These are phyloP conservation scores for Rhadinocentrus ornatus DNA, from an alignment of 2,797 vertebrate species.

Conservation along the genomic window DNA sequence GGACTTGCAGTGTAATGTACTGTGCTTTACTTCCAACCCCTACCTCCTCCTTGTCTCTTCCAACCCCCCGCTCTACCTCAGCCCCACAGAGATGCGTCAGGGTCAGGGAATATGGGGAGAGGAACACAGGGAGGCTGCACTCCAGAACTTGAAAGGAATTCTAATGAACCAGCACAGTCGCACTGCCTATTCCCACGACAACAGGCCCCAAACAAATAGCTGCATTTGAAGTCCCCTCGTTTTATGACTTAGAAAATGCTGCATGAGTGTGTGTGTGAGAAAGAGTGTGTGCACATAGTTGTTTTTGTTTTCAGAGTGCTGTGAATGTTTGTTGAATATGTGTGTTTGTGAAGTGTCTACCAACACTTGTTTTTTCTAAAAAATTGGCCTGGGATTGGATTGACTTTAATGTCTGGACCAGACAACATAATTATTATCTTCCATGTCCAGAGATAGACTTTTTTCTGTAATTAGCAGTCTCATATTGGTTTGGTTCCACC, in stretches of 20 bases:
- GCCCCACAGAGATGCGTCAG: slow-evolving; percentile 80
- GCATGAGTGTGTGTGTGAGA: slow-evolving; percentile 53
- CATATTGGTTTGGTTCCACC: slow-evolving; percentile 19
- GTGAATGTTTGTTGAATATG: slow-evolving; percentile 50
- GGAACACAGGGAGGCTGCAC: slow-evolving; percentile 85
- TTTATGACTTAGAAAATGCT: slow-evolving; percentile 85
- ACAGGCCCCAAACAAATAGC: slow-evolving; percentile 89
- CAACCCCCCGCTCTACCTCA: slow-evolving; percentile 79
- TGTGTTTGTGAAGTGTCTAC: slow-evolving; percentile 50
- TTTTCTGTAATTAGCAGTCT: slow-evolving; percentile 56
- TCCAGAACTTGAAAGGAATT: slow-evolving; percentile 88
- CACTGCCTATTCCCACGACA: slow-evolving; percentile 86
- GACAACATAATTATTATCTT: slow-evolving; percentile 72
- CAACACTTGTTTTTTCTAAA: slow-evolving; percentile 45
- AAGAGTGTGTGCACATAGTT: slow-evolving; percentile 35
- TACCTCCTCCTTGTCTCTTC: slow-evolving; percentile 46
- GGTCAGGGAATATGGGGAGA: slow-evolving; percentile 87
- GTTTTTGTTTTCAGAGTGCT: slow-evolving; percentile 73
- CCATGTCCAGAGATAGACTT: slow-evolving; percentile 64
- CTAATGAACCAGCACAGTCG: slow-evolving; percentile 85
- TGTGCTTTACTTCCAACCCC: slow-evolving; percentile 60
- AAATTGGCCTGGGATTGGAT: slow-evolving; percentile 73
- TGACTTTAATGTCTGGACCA: slow-evolving; percentile 71
- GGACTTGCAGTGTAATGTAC: slow-evolving; percentile 48
- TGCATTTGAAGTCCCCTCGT: slow-evolving; percentile 88